Conservation (phyloP, 2,113 vertebrate species). For the Cynocephalus volans region DNA sequence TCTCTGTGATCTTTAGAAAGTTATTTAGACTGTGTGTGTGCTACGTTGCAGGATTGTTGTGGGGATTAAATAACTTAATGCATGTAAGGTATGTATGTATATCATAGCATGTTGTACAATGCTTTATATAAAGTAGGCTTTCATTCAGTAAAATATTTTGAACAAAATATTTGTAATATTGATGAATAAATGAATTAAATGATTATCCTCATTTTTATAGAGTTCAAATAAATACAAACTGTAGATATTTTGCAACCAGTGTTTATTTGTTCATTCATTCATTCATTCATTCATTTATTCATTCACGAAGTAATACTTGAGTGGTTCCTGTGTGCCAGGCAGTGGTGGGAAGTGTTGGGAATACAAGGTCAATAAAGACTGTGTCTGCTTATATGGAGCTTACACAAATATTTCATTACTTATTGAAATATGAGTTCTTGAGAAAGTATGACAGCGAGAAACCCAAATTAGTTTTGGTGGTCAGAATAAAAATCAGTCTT, state of each 20-base stretch:
- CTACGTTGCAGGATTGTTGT: not conserved
- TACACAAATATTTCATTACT: slow-evolving; percentile 24
- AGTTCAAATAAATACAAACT: not conserved
- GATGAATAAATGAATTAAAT: slow-evolving; percentile 54
- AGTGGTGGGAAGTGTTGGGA: not conserved
- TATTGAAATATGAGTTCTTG: slow-evolving; percentile 22
- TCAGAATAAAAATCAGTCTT: slow-evolving; percentile 24
- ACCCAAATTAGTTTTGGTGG: slow-evolving; percentile 2
- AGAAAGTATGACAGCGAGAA: not conserved
- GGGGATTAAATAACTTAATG: slow-evolving; percentile 24
- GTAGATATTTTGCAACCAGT: not conserved
- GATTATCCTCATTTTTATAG: slow-evolving; percentile 31
- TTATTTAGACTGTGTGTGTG: not conserved
- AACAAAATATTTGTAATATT: slow-evolving; percentile 22
- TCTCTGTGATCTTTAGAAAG: slow-evolving; percentile 52
- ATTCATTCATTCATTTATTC: not conserved
- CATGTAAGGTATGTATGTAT: not conserved
- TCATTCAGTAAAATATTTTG: slow-evolving; percentile 20
- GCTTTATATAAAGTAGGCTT: slow-evolving; percentile 19
- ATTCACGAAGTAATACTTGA: slow-evolving; percentile 29
- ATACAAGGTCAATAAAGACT: not conserved
- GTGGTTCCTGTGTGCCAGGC: not conserved
- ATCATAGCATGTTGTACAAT: not conserved
- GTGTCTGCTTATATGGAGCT: not conserved
- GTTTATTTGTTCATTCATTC: slow-evolving; percentile 51